Evolutionary conservation across 2,888 invertebrate species (phyloP).

Genomic region (Charanyca ferruginea): DNA sequence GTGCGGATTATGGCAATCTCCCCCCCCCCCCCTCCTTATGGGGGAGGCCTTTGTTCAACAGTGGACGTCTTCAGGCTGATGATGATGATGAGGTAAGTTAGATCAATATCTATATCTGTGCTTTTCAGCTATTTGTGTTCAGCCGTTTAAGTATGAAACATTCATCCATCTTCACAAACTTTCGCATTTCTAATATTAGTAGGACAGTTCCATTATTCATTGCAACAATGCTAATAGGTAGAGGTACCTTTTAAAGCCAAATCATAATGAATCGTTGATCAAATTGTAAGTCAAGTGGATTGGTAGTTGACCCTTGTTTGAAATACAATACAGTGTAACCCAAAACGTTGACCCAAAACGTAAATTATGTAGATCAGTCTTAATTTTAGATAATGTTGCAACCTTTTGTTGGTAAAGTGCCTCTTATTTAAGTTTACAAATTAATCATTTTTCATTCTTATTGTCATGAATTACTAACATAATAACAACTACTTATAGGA

Average conservation of each 20-base stretch:
- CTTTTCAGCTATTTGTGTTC: too few species aligned
- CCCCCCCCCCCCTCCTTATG: too few species aligned
- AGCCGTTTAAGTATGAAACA: too few species aligned
- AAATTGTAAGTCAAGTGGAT: slow-evolving; percentile 11
- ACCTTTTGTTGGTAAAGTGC: slow-evolving; percentile 4
- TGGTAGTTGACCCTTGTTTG: slow-evolving; percentile 32
- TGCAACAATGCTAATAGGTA: background rate
- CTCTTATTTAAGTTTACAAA: background rate
- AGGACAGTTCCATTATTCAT: slow-evolving; percentile 1
- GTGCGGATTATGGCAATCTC: too few species aligned
- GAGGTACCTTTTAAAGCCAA: background rate
- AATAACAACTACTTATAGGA: too few species aligned
- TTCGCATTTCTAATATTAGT: too few species aligned
- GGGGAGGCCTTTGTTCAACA: too few species aligned
- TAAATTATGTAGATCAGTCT: slow-evolving; percentile 34
- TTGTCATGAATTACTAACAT: too few species aligned
- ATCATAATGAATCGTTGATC: slow-evolving; percentile 20
- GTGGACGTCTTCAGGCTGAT: too few species aligned
- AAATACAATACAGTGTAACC: slow-evolving; percentile 44
- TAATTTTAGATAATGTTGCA: slow-evolving; percentile 27
- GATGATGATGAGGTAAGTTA: too few species aligned
- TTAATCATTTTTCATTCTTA: background rate
- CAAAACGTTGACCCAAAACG: slow-evolving; percentile 34
- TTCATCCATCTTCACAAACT: too few species aligned
- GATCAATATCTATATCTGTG: too few species aligned